Base-by-base conservation (phyloP, 1,140 invertebrate genomes). In the Drosophila oshimai region DNA sequence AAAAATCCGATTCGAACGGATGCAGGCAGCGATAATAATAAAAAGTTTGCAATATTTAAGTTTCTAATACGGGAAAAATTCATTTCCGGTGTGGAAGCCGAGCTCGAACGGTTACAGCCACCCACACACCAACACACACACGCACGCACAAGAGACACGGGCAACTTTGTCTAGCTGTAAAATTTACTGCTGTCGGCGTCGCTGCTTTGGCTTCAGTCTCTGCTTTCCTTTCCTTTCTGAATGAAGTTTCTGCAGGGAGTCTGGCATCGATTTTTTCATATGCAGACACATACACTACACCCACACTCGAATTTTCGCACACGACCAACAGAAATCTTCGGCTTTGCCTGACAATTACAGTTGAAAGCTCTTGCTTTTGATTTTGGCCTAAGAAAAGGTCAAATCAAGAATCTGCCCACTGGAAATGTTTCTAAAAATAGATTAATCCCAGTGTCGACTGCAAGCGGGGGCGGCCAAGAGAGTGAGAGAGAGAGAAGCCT, bases 211-310 rank as follows among this genome's bases (percentile, higher is more conserved):
- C 54, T 53, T 65, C 57, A 62, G 57, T 37, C 42, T 9, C 58
- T 37, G 31, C 42, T 36, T 20, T 64, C 22, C 10, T 36, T 28
- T 47, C 20, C 36, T 18, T 65, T 29, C 34, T 87, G 73, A 86
- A 86, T 86, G 60, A 88, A 86, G 72, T 87, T 86, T 67, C 53
- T 70, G 54, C 83, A 88, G 72, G 74, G 73, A 86, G 83, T 87
- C 81, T 87, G 81, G 83, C 74, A 87, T 87, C 81, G 81, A 87
- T 87, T 87, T 87, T 86, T 87, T 86, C 73, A 65, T 55, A 86
- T 75, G 67, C 72, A 76, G 54, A 77, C 58, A 41, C 67, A 24
- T 41, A 18, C 24, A 44, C 12, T 10, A 36, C 70, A 46, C 55
- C 58, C 42, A 37, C 53, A 49, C 42, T 39, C 54, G 22, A 44